These are phyloP conservation scores for Uria aalge DNA, from an alignment of 2,113 vertebrate genomes.

Conservation along the genomic window DNA sequence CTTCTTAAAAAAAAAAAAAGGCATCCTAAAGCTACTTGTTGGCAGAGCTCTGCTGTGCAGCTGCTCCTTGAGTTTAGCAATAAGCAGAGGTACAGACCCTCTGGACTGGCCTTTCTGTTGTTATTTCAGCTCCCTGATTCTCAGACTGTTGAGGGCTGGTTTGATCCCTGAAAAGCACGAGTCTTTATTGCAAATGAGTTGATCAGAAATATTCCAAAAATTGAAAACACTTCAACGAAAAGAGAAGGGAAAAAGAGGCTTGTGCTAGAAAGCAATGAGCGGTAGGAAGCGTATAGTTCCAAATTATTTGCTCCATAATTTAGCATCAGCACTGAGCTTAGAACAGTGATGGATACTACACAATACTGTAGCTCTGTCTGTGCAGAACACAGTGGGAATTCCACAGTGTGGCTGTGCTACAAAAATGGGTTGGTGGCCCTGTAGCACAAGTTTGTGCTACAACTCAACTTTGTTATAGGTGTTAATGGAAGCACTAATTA, in stretches of 20 bases:
- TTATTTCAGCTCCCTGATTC: background rate
- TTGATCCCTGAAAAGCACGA: background rate
- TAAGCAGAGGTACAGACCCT: background rate
- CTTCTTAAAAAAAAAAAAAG: background rate
- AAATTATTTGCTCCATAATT: background rate
- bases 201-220: background rate
- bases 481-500: background rate
- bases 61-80: background rate
- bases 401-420: background rate
- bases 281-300: background rate
- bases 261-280: background rate
- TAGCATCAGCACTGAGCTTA: background rate
- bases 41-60: background rate
- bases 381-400: background rate
- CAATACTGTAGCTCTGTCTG: background rate
- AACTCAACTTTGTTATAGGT: background rate
- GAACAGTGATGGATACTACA: background rate
- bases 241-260: fast-evolving
- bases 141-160: background rate
- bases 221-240: background rate
- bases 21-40: background rate
- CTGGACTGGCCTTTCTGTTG: background rate
- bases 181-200: background rate
- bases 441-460: background rate
- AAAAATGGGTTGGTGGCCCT: background rate